Evolutionary conservation across 2,888 invertebrate genomes (phyloP).

Genomic region (Polylopha cassiicola): DNA sequence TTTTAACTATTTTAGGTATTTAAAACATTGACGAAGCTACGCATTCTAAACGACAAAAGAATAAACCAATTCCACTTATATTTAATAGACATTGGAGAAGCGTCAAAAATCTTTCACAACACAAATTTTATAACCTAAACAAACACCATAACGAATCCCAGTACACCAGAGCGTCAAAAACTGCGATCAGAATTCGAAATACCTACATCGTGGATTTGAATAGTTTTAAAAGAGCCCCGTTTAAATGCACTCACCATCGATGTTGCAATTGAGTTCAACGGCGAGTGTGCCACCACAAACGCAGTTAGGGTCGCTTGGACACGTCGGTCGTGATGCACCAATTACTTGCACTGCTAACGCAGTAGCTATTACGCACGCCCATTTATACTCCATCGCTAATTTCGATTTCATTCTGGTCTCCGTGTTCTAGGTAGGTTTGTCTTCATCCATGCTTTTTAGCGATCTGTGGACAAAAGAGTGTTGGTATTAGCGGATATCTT

Average conservation of each 20-base stretch:
- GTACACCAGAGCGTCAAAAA: too few relatives aligned
- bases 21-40: too few relatives aligned
- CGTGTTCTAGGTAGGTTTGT: not conserved
- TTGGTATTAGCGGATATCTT: too few relatives aligned
- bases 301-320: constrained; percentile 71
- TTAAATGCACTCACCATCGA: constrained; percentile 67
- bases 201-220: too few relatives aligned
- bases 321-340: constrained; percentile 55
- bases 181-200: too few relatives aligned
- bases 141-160: too few relatives aligned
- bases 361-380: constrained; percentile 49
- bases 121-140: too few relatives aligned
- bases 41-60: too few relatives aligned
- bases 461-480: constrained; percentile 22
- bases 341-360: constrained; percentile 59
- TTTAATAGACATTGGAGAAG: too few relatives aligned
- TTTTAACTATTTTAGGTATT: too few relatives aligned
- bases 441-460: constrained; percentile 2
- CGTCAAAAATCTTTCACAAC: too few relatives aligned
- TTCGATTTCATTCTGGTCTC: constrained; percentile 25
- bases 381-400: constrained; percentile 50
- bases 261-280: constrained; percentile 69
- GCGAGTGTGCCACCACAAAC: constrained; percentile 67
- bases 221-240: constrained; percentile 21
- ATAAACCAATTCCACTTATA: too few relatives aligned